A percentile compares a stretch with the other conserved stretches of the same genome.
Evolutionary conservation across 2,113 vertebrate species (phyloP).

Genomic region (Paramisgurnus dabryanus): DNA sequence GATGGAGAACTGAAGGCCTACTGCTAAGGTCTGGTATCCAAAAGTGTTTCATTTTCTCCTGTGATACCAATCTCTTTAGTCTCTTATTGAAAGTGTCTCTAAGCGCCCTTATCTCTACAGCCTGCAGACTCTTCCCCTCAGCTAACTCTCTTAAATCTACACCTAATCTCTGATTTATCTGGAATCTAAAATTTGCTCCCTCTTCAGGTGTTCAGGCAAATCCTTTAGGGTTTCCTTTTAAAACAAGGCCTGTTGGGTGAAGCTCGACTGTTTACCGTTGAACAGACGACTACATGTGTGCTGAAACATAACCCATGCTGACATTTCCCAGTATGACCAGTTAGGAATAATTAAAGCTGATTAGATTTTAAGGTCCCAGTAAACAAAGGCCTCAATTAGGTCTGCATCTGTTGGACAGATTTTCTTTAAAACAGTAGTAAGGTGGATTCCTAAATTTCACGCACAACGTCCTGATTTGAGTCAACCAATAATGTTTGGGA

Average conservation of each 20-base stretch:
- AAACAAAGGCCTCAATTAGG: conserved; percentile 38
- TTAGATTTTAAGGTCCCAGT: conserved; percentile 32
- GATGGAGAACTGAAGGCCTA: background rate
- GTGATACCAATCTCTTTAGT: conserved; percentile 37
- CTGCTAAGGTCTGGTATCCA: conserved; percentile 8
- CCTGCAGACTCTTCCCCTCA: conserved; percentile 38
- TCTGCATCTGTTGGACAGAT: conserved; percentile 8
- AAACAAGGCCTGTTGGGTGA: background rate
- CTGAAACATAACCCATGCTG: conserved; percentile 25
- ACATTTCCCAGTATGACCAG: conserved; percentile 36
- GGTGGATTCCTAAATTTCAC: no score
- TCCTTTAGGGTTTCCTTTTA: conserved; percentile 13
- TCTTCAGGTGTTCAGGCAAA: conserved; percentile 38
- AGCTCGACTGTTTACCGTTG: conserved; percentile 1
- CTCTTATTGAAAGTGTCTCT: conserved; percentile 44
- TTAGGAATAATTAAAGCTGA: conserved; percentile 46
- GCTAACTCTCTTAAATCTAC: conserved; percentile 42
- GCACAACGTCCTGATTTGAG: no score
- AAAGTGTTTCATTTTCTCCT: conserved; percentile 18
- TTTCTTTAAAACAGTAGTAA: background rate
- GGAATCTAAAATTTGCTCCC: conserved; percentile 43
- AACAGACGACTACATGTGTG: background rate
- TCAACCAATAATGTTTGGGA: no score
- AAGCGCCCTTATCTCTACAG: conserved; percentile 41
- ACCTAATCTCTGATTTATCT: conserved; percentile 45